Conservation (phyloP, 2,113 vertebrate species). For the Tilapia sparmanii region DNA sequence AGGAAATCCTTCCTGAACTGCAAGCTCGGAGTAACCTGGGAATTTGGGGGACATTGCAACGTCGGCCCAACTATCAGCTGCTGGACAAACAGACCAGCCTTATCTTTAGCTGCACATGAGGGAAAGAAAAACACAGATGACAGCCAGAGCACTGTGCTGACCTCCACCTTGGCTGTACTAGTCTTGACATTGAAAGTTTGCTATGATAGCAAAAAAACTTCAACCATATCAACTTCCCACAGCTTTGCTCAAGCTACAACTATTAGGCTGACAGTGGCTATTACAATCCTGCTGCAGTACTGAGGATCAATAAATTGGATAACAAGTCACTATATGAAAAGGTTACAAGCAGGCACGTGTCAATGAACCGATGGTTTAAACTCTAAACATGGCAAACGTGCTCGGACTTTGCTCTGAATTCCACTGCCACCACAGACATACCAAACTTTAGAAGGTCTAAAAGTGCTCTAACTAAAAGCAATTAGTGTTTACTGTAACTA, state of each 20-base stretch:
- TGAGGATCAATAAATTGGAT: constrained; percentile 1
- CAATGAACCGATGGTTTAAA: not conserved
- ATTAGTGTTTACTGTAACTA: not conserved
- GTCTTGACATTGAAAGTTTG: constrained; percentile 57
- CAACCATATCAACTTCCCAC: not conserved
- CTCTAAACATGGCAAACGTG: not conserved
- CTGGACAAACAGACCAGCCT: constrained; percentile 53
- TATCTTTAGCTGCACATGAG: constrained; percentile 57
- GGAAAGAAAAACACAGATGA: constrained; percentile 44
- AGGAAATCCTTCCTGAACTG: constrained; percentile 69
- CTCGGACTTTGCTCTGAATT: not conserved
- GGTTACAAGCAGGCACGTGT: not conserved
- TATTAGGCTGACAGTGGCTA: not conserved
- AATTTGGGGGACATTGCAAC: constrained; percentile 1
- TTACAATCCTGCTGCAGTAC: not conserved
- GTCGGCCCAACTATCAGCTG: constrained; percentile 31
- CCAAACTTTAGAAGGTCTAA: not conserved
- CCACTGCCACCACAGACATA: not conserved
- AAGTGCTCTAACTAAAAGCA: not conserved
- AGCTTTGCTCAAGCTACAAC: not conserved
- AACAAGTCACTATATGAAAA: not conserved
- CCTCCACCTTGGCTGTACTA: constrained; percentile 18
- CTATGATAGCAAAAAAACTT: not conserved
- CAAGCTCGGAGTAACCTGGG: constrained; percentile 49
- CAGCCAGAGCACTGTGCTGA: not conserved